Evolutionary conservation across 2,888 invertebrate species (phyloP).

Genomic region (Protodeltote pygarga): DNA sequence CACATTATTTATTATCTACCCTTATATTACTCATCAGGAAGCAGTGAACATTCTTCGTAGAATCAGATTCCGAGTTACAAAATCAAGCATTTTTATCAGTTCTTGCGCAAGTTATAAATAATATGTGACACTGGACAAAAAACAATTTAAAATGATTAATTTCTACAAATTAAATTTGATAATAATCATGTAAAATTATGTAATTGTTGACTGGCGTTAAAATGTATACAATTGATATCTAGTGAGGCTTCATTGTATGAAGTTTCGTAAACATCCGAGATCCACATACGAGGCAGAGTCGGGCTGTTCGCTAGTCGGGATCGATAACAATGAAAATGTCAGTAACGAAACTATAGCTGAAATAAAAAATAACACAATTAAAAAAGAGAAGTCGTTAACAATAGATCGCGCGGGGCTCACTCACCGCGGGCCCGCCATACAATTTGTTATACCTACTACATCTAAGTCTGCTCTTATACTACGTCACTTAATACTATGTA

Average conservation of each 20-base stretch:
- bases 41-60: slow-evolving; percentile 9
- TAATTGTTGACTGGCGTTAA: slow-evolving; percentile 35
- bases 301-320: slow-evolving; percentile 26
- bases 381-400: slow-evolving; percentile 59
- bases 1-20: slow-evolving; percentile 36
- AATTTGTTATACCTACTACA: slow-evolving; percentile 87
- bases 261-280: slow-evolving; percentile 42
- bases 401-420: slow-evolving; percentile 48
- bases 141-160: slow-evolving; percentile 38
- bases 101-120: slow-evolving; percentile 13
- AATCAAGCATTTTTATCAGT: slow-evolving; percentile 19
- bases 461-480: slow-evolving; percentile 81
- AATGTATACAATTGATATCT: slow-evolving; percentile 43
- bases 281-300: slow-evolving; percentile 33
- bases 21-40: slow-evolving; percentile 20
- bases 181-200: slow-evolving; percentile 43
- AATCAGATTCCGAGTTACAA: slow-evolving; percentile 17
- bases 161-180: slow-evolving; percentile 41
- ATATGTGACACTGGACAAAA: slow-evolving; percentile 26
- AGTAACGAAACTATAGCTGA: slow-evolving; percentile 66
- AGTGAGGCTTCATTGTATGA: slow-evolving; percentile 37
- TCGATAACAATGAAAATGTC: slow-evolving; percentile 55
- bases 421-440: slow-evolving; percentile 64
- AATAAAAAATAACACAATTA: slow-evolving; percentile 65
- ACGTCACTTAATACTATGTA: slow-evolving; percentile 82